phyloP scores from a whole-genome alignment of 2,888 invertebrate species.

The Parnassius apollo region DNA sequence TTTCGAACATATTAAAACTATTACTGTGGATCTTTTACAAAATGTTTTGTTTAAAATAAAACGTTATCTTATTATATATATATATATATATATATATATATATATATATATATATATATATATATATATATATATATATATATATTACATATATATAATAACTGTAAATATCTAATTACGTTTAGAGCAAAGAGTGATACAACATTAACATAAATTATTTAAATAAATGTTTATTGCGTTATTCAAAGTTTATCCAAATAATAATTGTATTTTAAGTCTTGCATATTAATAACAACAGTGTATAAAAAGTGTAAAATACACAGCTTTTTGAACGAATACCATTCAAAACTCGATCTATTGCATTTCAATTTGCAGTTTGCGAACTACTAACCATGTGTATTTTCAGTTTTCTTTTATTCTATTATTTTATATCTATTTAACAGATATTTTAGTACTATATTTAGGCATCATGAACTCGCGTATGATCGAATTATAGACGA shows the following conservation, averaged over 20 bases:
- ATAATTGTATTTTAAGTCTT: neutral
- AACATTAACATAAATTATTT: constrained; percentile 6
- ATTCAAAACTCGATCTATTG: constrained; percentile 39
- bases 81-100: constrained; percentile 4
- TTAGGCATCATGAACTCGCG: constrained; percentile 6
- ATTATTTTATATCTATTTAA: neutral
- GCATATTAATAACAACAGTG: constrained; percentile 11
- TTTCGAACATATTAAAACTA: neutral
- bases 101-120: neutral
- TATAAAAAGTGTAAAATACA: constrained; percentile 19
- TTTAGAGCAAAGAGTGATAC: constrained; percentile 5
- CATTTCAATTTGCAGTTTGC: constrained; percentile 17
- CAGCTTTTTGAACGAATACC: constrained; percentile 14
- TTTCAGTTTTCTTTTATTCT: constrained; percentile 37
- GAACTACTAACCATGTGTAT: constrained; percentile 2
- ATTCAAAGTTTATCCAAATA: constrained; percentile 22
- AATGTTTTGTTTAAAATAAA: neutral
- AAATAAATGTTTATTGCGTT: constrained; percentile 17
- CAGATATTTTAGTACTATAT: neutral
- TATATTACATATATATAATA: no score
- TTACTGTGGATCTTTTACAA: constrained; percentile 1
- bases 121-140: no score
- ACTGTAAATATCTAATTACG: no score
- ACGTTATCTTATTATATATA: constrained; percentile 8
- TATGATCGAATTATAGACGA: constrained; percentile 37